Conservation (phyloP, 2,888 invertebrate species). For the Orchestes rusci region DNA sequence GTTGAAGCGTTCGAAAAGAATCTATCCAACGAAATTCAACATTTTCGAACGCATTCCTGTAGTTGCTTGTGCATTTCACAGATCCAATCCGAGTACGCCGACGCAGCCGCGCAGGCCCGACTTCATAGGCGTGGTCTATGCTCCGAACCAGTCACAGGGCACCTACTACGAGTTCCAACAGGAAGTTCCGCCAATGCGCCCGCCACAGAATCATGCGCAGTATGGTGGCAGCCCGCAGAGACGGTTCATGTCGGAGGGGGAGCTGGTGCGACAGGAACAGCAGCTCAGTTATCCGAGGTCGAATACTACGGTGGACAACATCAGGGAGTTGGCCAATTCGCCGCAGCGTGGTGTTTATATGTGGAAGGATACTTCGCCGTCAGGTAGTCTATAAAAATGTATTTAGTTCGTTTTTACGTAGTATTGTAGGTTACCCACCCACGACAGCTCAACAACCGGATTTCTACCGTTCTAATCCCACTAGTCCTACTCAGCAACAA, state of each 20-base stretch:
- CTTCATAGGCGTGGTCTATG: conserved; percentile 65
- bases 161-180: conserved; percentile 43
- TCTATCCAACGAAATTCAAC: conserved; percentile 6
- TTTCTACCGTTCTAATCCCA: conserved; percentile 63
- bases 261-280: conserved; percentile 65
- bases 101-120: conserved; percentile 83
- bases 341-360: conserved; percentile 76
- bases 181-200: conserved; percentile 20
- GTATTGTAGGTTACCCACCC: conserved; percentile 45
- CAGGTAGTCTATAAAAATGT: not conserved
- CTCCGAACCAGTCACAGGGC: conserved; percentile 40
- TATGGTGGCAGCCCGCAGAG: conserved; percentile 57
- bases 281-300: conserved; percentile 57
- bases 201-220: conserved; percentile 32
- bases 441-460: conserved; percentile 36
- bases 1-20: conserved; percentile 21
- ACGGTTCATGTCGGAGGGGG: conserved; percentile 75
- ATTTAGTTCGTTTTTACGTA: not conserved
- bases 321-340: conserved; percentile 80
- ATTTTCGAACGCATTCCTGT: conserved; percentile 27
- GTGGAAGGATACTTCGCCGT: conserved; percentile 71
- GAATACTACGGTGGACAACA: conserved; percentile 77
- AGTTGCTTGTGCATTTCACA: conserved; percentile 46
- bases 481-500: conserved; percentile 56
- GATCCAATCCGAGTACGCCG: conserved; percentile 89